These are phyloP conservation scores for Hyposoter dolosus DNA, from an alignment of 2,888 invertebrate genomes.

Conservation along the genomic window DNA sequence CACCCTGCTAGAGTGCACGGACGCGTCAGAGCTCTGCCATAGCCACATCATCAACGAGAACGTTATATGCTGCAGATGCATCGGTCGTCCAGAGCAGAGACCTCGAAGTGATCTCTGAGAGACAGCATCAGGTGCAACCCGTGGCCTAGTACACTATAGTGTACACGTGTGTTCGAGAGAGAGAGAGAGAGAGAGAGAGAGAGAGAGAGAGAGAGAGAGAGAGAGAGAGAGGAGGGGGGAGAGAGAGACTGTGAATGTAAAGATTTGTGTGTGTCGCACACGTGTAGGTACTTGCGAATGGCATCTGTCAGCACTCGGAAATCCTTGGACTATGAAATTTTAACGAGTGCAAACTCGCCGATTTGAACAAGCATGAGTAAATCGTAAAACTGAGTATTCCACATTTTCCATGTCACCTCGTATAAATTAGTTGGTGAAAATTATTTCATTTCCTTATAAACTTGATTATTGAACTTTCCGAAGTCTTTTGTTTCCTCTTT, in stretches of 20 bases:
- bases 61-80: conserved; percentile 7
- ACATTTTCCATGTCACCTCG: neutral
- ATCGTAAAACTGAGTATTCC: conserved; percentile 14
- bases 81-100: conserved; percentile 24
- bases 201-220: neutral
- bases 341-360: conserved; percentile 28
- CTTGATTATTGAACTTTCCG: neutral
- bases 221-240: neutral
- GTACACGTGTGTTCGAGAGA: neutral
- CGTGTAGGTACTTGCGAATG: conserved; percentile 39
- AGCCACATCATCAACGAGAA: conserved; percentile 28
- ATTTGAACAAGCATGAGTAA: conserved; percentile 4
- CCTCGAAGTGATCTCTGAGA: conserved; percentile 26
- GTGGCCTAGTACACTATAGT: conserved; percentile 4
- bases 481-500: too few relatives aligned
- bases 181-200: neutral
- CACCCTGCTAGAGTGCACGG: conserved; percentile 38
- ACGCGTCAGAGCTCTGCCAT: conserved; percentile 31
- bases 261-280: conserved; percentile 16
- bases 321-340: conserved; percentile 51
- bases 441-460: neutral
- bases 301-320: conserved; percentile 43
- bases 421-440: neutral
- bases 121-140: conserved; percentile 51
- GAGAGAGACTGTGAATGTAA: neutral